Evolutionary conservation across 2,888 invertebrate genomes (phyloP).

Genomic region (Imbricaverruca yamaguchii): DNA sequence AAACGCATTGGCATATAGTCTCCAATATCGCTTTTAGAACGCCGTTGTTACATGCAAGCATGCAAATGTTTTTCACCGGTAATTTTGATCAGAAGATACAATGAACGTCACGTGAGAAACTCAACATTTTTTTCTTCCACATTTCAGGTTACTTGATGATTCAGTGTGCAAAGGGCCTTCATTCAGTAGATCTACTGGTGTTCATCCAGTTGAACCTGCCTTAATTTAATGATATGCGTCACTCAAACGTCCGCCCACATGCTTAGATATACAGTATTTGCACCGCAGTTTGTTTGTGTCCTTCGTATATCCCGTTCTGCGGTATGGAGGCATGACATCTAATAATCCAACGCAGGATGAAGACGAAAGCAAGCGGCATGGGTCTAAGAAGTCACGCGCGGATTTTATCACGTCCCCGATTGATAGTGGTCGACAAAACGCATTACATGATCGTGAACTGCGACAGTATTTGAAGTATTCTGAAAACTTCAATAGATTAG

Average conservation of each 20-base stretch:
- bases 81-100: not conserved
- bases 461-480: not conserved
- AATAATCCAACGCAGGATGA: not conserved
- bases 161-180: too few species aligned
- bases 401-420: not conserved
- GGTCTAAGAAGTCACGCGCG: not conserved
- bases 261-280: too few species aligned
- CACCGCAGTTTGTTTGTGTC: too few species aligned
- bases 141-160: too few species aligned
- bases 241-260: too few species aligned
- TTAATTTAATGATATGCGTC: too few species aligned
- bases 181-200: too few species aligned
- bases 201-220: too few species aligned
- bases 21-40: too few species aligned
- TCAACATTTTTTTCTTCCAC: not conserved
- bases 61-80: too few species aligned
- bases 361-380: not conserved
- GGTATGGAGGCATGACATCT: slow-evolving; percentile 2
- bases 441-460: not conserved
- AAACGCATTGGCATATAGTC: too few species aligned
- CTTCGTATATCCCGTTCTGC: not conserved
- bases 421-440: not conserved
- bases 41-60: too few species aligned
- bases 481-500: not conserved
- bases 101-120: not conserved